Percentiles rank a stretch among this genome's conserved stretches.
These are phyloP conservation scores for Montipora foliosa DNA, from an alignment of 64 coral and sea anemone genomes.

Conservation along the genomic window DNA sequence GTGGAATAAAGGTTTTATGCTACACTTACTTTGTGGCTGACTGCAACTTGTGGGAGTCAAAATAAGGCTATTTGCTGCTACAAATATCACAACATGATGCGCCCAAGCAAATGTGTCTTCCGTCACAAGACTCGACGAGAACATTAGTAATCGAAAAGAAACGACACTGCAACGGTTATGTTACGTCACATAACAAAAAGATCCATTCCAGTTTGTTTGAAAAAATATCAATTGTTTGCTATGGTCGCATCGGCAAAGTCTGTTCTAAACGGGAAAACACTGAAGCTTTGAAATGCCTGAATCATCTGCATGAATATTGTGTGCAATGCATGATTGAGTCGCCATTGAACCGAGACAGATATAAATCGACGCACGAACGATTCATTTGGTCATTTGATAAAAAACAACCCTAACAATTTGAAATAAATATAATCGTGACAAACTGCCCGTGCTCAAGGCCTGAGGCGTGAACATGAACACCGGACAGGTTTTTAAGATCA, in stretches of 20 bases:
- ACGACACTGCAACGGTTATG: too few species aligned
- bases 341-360: not conserved
- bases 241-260: not conserved
- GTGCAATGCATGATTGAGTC: not conserved
- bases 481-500: too few species aligned
- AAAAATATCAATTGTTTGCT: not conserved
- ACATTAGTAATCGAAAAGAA: not conserved
- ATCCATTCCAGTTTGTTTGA: not conserved
- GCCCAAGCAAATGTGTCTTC: not conserved
- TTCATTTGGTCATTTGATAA: not conserved
- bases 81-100: not conserved
- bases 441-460: too few species aligned
- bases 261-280: not conserved
- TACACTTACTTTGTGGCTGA: not conserved
- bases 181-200: too few species aligned
- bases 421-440: not conserved
- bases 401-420: not conserved
- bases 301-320: not conserved
- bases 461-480: too few species aligned
- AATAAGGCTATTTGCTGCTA: not conserved
- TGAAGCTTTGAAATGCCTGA: not conserved
- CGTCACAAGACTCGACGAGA: not conserved
- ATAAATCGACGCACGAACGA: not conserved
- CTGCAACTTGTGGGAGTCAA: not conserved
- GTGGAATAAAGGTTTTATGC: not conserved